Percentiles rank a stretch among this genome's conserved stretches.
Conservation (phyloP, 2,797 vertebrate species). For the Pterois miles region DNA sequence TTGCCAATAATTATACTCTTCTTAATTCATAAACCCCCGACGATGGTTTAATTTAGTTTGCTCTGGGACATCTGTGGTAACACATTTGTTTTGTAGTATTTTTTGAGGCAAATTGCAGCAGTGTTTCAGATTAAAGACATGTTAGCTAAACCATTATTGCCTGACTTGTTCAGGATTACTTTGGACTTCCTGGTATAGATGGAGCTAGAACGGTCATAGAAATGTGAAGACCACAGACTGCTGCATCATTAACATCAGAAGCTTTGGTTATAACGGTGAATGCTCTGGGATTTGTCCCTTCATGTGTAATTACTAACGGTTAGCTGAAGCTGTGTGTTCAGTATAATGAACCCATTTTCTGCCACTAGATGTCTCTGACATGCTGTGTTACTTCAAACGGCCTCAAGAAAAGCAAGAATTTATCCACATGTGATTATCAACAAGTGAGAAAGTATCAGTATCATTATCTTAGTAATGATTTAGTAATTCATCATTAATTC, state of each 20-base stretch:
- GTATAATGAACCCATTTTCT: not conserved
- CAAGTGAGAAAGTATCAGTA: not conserved
- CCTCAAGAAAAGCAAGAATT: not conserved
- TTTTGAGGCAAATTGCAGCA: not conserved
- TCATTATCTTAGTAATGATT: not conserved
- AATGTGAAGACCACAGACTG: not conserved
- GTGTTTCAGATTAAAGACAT: not conserved
- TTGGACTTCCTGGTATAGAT: not conserved
- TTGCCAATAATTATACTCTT: not conserved
- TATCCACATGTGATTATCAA: constrained; percentile 2
- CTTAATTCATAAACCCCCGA: not conserved
- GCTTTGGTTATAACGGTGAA: not conserved
- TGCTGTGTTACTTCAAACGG: constrained; percentile 17
- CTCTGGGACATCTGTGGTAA: not conserved
- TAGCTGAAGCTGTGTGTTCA: not conserved
- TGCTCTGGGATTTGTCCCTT: not conserved
- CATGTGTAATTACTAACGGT: not conserved
- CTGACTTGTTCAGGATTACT: not conserved
- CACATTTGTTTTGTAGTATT: not conserved
- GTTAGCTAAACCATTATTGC: not conserved
- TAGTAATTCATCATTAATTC: not conserved
- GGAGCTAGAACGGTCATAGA: not conserved
- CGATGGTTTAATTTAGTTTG: not conserved
- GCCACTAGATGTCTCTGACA: constrained; percentile 79
- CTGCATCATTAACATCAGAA: not conserved